These are phyloP conservation scores for Drosophila mettleri DNA, from an alignment of 2,888 invertebrate genomes.

Conservation along the genomic window DNA sequence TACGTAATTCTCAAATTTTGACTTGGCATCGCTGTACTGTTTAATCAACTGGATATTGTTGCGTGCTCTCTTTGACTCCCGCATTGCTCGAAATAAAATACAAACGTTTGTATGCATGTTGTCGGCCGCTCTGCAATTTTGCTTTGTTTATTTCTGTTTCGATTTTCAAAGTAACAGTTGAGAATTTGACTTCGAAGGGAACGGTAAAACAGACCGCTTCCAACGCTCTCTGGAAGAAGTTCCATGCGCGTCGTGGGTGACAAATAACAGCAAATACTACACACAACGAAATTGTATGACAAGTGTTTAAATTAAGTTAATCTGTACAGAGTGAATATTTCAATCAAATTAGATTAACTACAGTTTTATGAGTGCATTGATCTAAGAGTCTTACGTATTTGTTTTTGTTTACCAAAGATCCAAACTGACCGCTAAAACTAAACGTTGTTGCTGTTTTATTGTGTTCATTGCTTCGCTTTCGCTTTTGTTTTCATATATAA, in stretches of 20 bases:
- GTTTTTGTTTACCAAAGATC: conserved; percentile 24
- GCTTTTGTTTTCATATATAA: conserved; percentile 41
- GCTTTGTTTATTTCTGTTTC: conserved; percentile 68
- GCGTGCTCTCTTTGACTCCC: conserved; percentile 27
- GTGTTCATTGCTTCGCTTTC: conserved; percentile 38
- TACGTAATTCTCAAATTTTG: too few species aligned
- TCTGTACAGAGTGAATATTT: conserved; percentile 16
- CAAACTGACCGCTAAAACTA: conserved; percentile 15
- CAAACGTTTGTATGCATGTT: not conserved
- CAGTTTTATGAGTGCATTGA: conserved; percentile 9
- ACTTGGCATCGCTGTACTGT: too few species aligned
- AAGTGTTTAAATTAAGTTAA: conserved; percentile 25
- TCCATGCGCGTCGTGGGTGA: conserved; percentile 57
- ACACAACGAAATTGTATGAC: conserved; percentile 27
- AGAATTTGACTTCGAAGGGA: conserved; percentile 52
- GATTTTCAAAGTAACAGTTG: conserved; percentile 62
- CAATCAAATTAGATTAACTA: conserved; percentile 1
- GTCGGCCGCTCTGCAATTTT: conserved; percentile 44
- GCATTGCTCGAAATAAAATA: conserved; percentile 8
- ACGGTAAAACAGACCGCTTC: conserved; percentile 57
- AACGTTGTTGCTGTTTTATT: conserved; percentile 23
- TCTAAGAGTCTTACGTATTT: conserved; percentile 8
- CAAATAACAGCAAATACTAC: conserved; percentile 20
- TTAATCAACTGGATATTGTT: conserved; percentile 31
- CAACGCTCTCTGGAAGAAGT: conserved; percentile 44